Evolutionary conservation across 2,888 invertebrate genomes (phyloP), one percentile per base, ranked within the genome.

Genomic region (Tanypteryx hageni): DNA sequence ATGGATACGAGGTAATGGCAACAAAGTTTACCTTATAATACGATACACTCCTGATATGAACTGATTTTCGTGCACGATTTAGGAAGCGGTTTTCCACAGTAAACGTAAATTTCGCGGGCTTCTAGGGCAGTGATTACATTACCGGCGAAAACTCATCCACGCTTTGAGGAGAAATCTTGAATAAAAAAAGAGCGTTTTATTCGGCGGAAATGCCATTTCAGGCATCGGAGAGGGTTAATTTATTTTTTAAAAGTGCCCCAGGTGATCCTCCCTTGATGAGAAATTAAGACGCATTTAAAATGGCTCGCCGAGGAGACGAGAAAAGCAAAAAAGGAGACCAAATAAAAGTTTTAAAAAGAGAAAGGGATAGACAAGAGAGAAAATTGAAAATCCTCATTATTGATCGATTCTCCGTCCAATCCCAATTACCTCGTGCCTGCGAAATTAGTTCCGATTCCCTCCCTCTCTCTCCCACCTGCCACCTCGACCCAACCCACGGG

Each of bases 221-320:
- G 86, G 27, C 31, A 27, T 31, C 22, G 13, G 59, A 22, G 82
- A 0, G 59, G 22, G 59, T 86, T 86, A 86, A 86, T 86, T 86
- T 59, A 59, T 61, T 86, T 86, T 86, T 61, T 16, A 86, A 61
- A 59, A 61, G 44, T 13, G 59, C n/a, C 85, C 58, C 85, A 82
- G 82, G 82, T 82, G 82, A 27, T 82, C 31, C 59, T 61, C 16
- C 61, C 86, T 59, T 57, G 61, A 86, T n/a, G n/a, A 27, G 86
- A 61, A 86, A 86, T 86, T 86, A 86, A 86, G 31, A 16, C 76
- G 22, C 76, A 11, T 27, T 16, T 61, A 18, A 16, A 85, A n/a
- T n/a, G 57, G 18, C 18, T 14, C 27, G 18, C 27, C 27, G 85
- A 5, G 27, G 13, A 27, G n/a, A 16, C 2, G 82, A 31, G 31